phyloP scores from a whole-genome alignment of 2,888 invertebrate genomes.

The Folsomia candida region DNA sequence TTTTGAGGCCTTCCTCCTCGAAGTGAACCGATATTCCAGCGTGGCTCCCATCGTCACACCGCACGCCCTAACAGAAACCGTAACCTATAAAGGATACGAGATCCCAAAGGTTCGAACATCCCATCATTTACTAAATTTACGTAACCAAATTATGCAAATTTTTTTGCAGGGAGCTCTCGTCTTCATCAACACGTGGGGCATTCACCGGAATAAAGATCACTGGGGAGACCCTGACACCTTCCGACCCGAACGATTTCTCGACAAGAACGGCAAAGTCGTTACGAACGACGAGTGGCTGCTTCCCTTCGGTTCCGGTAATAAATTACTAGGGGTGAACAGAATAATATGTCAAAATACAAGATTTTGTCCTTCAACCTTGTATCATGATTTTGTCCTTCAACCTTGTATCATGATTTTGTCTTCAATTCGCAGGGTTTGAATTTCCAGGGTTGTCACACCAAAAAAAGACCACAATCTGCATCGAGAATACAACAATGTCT shows the following conservation, averaged over 20 bases:
- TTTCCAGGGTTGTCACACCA: no score
- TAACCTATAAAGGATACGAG: conserved; percentile 33
- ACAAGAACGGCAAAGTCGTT: conserved; percentile 17
- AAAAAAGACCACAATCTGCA: no score
- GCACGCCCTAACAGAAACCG: conserved; percentile 26
- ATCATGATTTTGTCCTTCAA: no score
- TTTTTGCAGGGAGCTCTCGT: conserved; percentile 27
- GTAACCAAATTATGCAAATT: not conserved
- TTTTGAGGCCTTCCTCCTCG: conserved; percentile 32
- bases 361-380: no score
- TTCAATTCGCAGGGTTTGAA: no score
- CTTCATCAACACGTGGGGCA: conserved; percentile 40
- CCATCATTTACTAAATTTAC: not conserved
- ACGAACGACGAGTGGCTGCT: conserved; percentile 37
- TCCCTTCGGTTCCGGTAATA: conserved; percentile 37
- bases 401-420: no score
- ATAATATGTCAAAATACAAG: not conserved
- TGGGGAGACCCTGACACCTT: conserved; percentile 30
- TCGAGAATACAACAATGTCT: not conserved
- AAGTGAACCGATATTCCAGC: conserved; percentile 35
- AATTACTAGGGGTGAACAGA: not conserved
- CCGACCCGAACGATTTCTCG: conserved; percentile 23
- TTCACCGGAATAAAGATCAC: conserved; percentile 33
- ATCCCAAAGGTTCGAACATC: conserved; percentile 26
- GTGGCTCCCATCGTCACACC: conserved; percentile 42